Base-by-base conservation (phyloP, 2,113 vertebrate genomes). In the Urocolius indicus region DNA sequence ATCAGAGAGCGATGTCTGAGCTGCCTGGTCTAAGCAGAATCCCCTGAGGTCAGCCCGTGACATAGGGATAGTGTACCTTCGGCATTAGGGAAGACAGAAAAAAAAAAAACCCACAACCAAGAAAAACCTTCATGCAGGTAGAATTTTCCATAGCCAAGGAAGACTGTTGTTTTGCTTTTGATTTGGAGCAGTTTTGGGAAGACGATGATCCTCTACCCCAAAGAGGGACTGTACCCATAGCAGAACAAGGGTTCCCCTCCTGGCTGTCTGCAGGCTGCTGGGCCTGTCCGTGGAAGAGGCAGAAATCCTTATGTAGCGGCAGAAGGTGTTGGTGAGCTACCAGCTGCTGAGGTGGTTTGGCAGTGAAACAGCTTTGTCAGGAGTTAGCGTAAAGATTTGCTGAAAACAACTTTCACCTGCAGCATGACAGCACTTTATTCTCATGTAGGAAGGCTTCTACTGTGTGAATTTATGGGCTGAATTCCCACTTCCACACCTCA, bases 81-180 rank as follows among this genome's bases (percentile, higher is more conserved):
- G 45, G 21, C 48, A 2, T 24, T 23, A 26, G 29, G 54, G 34
- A 18, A 52, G 43, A 19, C 80, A 22, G 13, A 22, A 59, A 45
- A 30, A 8, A 10, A 23, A 18, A 10, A 45, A 57, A 22, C 2
- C 38, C 38, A 10, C 38, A 41, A 41, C 38, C 10, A 30, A 46
- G 22, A 9, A 69, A 30, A 29, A 5, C 4, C 22, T 67, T 65
- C 3, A 5, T 0, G 1, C 7, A 20, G 36, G 30, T 52, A 16
- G n/a, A 16, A 34, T 87, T 84, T 81, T 57, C 10, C 11, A 6
- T 14, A 21, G 66, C 29, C 24, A 2, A n/a, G 71, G 36, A 79
- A 32, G 13, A 34, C 0, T 1, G 14, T 14, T 3, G 2, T 6
- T 87, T 30, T 79, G 23, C 54, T 62, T 85, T 49, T 24, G 6